Percentiles rank a stretch among this genome's conserved stretches.
Evolutionary conservation across 2,888 invertebrate genomes (phyloP).

Genomic region (Muscina levida): DNA sequence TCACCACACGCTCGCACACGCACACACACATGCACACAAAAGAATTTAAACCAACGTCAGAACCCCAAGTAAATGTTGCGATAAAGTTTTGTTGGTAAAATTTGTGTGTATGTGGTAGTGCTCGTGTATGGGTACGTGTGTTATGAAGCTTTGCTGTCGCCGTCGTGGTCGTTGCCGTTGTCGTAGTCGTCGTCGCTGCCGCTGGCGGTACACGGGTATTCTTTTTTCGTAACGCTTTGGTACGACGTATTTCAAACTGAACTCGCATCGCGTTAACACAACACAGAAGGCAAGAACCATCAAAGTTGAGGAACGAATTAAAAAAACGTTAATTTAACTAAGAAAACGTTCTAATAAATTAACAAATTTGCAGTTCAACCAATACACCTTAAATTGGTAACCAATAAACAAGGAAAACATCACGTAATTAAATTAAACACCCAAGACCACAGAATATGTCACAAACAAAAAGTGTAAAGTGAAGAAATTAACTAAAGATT

Average conservation of each 20-base stretch:
- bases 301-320: too few species aligned
- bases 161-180: neutral
- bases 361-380: neutral
- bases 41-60: neutral
- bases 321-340: constrained; percentile 44
- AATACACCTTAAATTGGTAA: constrained; percentile 43
- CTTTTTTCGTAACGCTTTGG: constrained; percentile 63
- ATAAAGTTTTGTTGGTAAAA: neutral
- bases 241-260: constrained; percentile 73
- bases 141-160: constrained; percentile 55
- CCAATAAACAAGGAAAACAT: neutral
- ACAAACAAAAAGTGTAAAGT: too few species aligned
- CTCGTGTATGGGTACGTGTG: neutral
- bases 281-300: constrained; percentile 52
- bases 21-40: neutral
- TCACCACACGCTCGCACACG: constrained; percentile 1
- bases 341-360: constrained; percentile 22
- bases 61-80: neutral
- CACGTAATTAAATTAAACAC: too few species aligned
- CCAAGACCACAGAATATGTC: too few species aligned
- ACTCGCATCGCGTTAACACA: constrained; percentile 76
- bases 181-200: neutral
- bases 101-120: neutral
- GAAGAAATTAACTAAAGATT: neutral
- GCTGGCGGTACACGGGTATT: constrained; percentile 55